Evolutionary conservation across 2,113 vertebrate species (phyloP), one percentile per base, ranked within the genome.

Genomic region (Oryzias curvinotus): DNA sequence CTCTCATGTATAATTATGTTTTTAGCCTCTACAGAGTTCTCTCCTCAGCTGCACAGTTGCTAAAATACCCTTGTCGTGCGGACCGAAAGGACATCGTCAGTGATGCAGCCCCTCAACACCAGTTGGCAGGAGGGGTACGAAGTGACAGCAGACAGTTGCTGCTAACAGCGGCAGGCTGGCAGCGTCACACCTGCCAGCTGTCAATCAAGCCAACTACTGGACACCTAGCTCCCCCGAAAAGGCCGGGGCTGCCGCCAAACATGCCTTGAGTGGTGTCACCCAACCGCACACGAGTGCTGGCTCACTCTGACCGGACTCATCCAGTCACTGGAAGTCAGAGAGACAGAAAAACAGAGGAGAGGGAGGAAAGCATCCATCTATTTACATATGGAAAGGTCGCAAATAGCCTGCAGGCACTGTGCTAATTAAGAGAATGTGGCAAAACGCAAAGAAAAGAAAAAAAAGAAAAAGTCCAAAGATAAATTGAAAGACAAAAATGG

Each of bases 301-400:
- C 83, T 75, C 62, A 63, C 79, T 85, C 68, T 7, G 62, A 83
- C 78, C 71, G 77, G 74, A 68, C 83, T 84, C 79, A 69, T 84
- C 83, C 76, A 83, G 88, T 89, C 88, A 90, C 60, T 50, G 78
- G 76, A 54, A 90, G 87, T 84, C 75, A 88, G 77, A 51, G 65
- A 52, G 23, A 55, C 54, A 58, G 62, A 60, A 62, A 30, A 44
- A 53, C 62, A 57, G 59, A 68, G 71, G 63, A 79, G 72, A 85
- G 75, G 83, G 83, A 84, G 77, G 75, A 80, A 85, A 70, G 81
- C 84, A 74, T 73, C 75, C 73, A 63, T 82, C 83, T 90, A 91
- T 92, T 92, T 91, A 90, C 90, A 92, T 91, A 91, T 74, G 78
- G 86, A 92, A 95, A 93, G 88, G 86, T 94, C 91, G 90, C 82